Conservation (phyloP, 2,113 vertebrate species). For the Bujurquina vittata region DNA sequence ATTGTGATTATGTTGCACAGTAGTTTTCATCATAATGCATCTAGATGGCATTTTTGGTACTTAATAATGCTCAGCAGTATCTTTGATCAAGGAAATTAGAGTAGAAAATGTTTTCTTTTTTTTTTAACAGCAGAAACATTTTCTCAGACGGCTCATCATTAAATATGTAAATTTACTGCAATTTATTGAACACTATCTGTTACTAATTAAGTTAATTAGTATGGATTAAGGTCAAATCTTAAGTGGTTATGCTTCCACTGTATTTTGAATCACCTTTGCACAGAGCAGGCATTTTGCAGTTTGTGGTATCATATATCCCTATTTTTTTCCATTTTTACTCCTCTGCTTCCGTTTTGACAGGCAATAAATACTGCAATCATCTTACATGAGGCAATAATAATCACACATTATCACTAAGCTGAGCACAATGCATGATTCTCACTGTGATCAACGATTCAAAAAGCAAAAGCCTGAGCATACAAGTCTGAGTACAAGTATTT, state of each 20-base stretch:
- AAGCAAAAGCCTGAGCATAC: not conserved
- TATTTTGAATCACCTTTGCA: not conserved
- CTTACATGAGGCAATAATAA: not conserved
- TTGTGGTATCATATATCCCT: not conserved
- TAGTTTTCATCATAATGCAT: not conserved
- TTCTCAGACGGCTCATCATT: not conserved
- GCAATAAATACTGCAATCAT: not conserved
- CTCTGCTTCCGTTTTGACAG: not conserved
- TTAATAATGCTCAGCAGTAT: not conserved
- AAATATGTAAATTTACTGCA: not conserved
- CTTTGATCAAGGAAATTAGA: not conserved
- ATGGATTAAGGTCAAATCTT: not conserved
- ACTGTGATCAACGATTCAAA: slow-evolving; percentile 4
- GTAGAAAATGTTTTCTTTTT: not conserved
- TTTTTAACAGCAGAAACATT: not conserved
- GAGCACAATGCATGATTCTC: not conserved
- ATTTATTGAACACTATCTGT: not conserved
- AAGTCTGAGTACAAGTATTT: slow-evolving; percentile 4
- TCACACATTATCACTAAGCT: not conserved
- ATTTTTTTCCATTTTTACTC: not conserved
- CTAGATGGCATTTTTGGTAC: not conserved
- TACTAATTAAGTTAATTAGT: not conserved
- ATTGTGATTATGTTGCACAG: not conserved
- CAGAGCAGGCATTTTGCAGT: not conserved
- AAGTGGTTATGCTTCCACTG: not conserved